These are phyloP conservation scores for Drosophila mayaguana DNA, from an alignment of 2,888 invertebrate genomes.

Conservation along the genomic window DNA sequence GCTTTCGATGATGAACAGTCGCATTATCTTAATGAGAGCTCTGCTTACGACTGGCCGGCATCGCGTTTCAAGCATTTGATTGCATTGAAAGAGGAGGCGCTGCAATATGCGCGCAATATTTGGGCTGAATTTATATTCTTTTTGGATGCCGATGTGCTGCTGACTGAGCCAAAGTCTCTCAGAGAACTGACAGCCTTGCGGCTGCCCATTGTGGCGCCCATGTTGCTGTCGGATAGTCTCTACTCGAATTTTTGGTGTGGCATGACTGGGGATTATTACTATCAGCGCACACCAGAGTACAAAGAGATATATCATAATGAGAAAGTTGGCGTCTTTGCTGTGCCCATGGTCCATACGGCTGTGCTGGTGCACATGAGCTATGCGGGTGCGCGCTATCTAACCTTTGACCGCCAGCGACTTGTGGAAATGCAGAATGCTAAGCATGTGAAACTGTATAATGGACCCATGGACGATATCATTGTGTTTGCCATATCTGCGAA, in stretches of 20 bases:
- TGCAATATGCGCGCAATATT: constrained; percentile 89
- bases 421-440: constrained; percentile 64
- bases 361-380: constrained; percentile 91
- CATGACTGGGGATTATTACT: constrained; percentile 94
- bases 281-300: constrained; percentile 93
- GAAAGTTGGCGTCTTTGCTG: constrained; percentile 90
- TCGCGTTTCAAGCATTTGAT: constrained; percentile 92
- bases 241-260: constrained; percentile 99
- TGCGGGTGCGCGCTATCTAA: constrained; percentile 87
- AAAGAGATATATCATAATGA: constrained; percentile 90
- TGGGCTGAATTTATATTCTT: constrained; percentile 97
- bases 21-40: constrained; percentile 87
- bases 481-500: constrained; percentile 94
- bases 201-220: constrained; percentile 91
- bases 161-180: constrained; percentile 89
- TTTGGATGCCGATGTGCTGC: constrained; percentile 93
- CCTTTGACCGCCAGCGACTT: constrained; percentile 87
- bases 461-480: constrained; percentile 96
- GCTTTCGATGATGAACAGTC: constrained; percentile 79
- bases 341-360: constrained; percentile 96
- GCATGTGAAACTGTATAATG: constrained; percentile 87
- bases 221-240: constrained; percentile 93
- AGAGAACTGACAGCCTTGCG: constrained; percentile 88
- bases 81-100: constrained; percentile 90
- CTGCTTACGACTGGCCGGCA: constrained; percentile 90